phyloP scores from a whole-genome alignment of 2,797 vertebrate species.

The Carcharodon carcharias region DNA sequence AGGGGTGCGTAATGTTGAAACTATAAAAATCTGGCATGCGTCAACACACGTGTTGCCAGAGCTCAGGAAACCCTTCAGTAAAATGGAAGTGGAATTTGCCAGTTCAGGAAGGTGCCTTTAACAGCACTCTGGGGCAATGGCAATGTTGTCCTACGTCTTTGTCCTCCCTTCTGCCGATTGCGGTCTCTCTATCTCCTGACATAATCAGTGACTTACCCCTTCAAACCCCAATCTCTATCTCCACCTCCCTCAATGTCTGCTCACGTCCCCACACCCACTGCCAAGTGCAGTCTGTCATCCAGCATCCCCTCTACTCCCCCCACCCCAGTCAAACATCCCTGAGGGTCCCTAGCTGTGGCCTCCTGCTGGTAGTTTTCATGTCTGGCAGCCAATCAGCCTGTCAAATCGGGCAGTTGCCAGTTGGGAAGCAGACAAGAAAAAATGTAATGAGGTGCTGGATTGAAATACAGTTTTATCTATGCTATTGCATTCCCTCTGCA shows the following conservation, averaged over 20 bases:
- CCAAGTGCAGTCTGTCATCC: background rate
- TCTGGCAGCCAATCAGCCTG: background rate
- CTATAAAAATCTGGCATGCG: background rate
- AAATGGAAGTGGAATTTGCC: background rate
- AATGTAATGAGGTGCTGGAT: background rate
- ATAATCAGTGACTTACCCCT: background rate
- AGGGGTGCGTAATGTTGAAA: background rate
- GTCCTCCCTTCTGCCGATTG: background rate
- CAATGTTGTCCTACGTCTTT: background rate
- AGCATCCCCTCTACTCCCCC: background rate
- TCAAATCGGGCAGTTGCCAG: background rate
- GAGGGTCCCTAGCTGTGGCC: background rate
- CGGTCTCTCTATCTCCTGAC: background rate
- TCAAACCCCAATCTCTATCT: background rate
- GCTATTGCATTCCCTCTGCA: background rate
- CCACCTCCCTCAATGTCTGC: background rate
- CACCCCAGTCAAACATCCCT: background rate
- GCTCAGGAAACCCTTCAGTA: too few relatives aligned
- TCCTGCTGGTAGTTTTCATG: background rate
- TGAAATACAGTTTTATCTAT: background rate
- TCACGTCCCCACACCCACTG: background rate
- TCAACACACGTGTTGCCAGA: background rate
- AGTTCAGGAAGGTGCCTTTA: background rate
- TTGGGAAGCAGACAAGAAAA: background rate
- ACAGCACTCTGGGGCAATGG: background rate